Evolutionary conservation across 2,888 invertebrate species (phyloP), one percentile per base, ranked within the genome.

Genomic region (Andrena camellia): DNA sequence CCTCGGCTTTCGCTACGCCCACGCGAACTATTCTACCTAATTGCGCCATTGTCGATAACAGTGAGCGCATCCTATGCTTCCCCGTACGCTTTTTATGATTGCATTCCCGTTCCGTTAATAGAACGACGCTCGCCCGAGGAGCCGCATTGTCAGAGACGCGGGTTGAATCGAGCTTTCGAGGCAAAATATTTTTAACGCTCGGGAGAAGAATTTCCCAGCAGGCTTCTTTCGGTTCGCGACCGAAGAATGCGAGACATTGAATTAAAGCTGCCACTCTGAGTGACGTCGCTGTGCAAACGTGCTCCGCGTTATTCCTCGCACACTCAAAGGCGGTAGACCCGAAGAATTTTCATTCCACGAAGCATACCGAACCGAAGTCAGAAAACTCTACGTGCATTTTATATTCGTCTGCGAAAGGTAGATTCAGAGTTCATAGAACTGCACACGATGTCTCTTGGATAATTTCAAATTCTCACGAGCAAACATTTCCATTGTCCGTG

Each of bases 1-100:
- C 23, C 29, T 57, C 31, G 48, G 63, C 64, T 20, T 72, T 50
- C 29, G 8, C 29, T 35, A n/a, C 63, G 23, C 69, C 78, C 69
- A 69, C 78, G 50, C 69, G 5, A n/a, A 59, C 68, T 69, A 64
- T 78, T 79, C 64, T 52, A 64, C 59, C 57, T 79, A 69, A 79
- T 79, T 78, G 78, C 78, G 10, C 57, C 31, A 50, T 70, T 59
- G 72, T 72, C 64, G 64, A 72, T 77, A 70, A 60, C 71, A 57
- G 69, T 42, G 31, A 26, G 17, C 50, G 50, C 13, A 20, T 71
- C 50, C 54, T 35, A 5, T 2, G 20, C 35, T 23, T 48, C 31
- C 23, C 4, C 26, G 7, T 1, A 2, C n/a, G 5, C 31, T 29
- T 10, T 76, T 48, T 23, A 26, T 54, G 48, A 71, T 59, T 60